Percentiles rank a stretch among this genome's conserved stretches.
Evolutionary conservation across 1,140 invertebrate species (phyloP).

Genomic region (Trichomalopsis sarcophagae): DNA sequence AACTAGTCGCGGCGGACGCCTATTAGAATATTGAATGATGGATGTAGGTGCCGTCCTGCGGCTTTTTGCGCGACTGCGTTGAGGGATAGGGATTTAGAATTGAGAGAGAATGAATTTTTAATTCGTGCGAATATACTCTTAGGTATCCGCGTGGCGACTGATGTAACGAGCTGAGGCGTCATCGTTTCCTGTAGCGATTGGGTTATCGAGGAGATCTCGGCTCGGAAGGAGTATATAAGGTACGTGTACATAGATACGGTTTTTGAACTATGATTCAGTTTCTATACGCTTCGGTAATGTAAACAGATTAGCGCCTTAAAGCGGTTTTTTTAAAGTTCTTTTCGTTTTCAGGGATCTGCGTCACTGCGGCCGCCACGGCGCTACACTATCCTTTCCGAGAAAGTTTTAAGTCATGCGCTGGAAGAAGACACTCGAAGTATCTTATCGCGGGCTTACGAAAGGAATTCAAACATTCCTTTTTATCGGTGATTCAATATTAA

Average conservation of each 20-base stretch:
- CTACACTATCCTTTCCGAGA: conserved; percentile 1
- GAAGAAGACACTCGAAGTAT: not conserved
- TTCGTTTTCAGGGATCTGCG: conserved; percentile 12
- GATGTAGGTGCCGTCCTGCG: not conserved
- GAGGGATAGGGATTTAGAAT: too few species aligned
- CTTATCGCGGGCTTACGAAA: conserved; percentile 6
- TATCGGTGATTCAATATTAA: conserved; percentile 28
- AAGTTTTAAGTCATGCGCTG: not conserved
- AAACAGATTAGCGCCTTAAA: not conserved
- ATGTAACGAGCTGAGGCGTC: not conserved
- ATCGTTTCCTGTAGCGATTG: not conserved
- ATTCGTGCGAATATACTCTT: not conserved
- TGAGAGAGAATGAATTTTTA: not conserved
- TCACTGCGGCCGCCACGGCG: not conserved
- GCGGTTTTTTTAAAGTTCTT: not conserved
- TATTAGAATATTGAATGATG: conserved; percentile 32
- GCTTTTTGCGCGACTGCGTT: not conserved
- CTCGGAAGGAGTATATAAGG: not conserved
- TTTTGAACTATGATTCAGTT: not conserved
- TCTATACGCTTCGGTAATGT: not conserved
- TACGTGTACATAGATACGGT: not conserved
- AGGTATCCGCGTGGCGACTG: not conserved
- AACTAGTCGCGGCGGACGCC: not conserved
- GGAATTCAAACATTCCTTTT: not conserved
- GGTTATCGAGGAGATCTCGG: not conserved